Base-by-base conservation (phyloP, 2,113 vertebrate genomes). In the Nesogale talazaci region DNA sequence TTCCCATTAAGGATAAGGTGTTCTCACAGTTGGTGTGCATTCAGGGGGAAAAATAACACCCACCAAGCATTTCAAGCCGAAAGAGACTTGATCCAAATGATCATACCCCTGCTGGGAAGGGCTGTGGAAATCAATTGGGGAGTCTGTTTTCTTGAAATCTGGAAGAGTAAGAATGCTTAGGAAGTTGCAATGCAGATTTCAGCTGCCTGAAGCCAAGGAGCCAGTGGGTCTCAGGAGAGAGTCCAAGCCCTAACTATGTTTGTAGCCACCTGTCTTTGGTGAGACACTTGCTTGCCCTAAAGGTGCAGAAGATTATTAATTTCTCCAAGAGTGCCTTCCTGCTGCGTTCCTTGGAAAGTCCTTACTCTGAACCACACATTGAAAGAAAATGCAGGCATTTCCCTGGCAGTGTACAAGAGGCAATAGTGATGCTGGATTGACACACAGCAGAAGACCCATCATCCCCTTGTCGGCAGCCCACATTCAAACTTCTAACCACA, bases 81-180 rank as follows among this genome's bases (percentile, higher is more conserved):
- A 89, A 87, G 5, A 91, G 76, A 77, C n/a, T n/a, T 52, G 56
- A 46, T 72, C 38, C n/a, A 67, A 84, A 61, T 85, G 56, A 83
- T 15, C 4, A 0, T 4, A 31, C 9, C 23, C 7, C 27, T n/a
- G 15, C 15, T 38, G 65, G 29, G 31, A 6, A 46, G 34, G 29
- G 3, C 34, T 42, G 38, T 14, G 34, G 22, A 85, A 34, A 36
- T 36, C 59, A 57, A 23, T 15, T 67, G 17, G 15, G 92, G 56
- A 74, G 81, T 52, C 29, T 61, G 16, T 46, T 83, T 15, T 78
- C 38, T 34, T 42, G 10, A 82, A 70, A 87, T 67, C 74, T 23
- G 61, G 16, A 65, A n/a, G 40, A 75, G 20, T 31, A 79, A 11
- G 40, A 57, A 57, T 36, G 38, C 38, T 42, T 38, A 22, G 42